Base-by-base conservation (phyloP, 2,113 vertebrate species). In the Rhinoderma darwinii region DNA sequence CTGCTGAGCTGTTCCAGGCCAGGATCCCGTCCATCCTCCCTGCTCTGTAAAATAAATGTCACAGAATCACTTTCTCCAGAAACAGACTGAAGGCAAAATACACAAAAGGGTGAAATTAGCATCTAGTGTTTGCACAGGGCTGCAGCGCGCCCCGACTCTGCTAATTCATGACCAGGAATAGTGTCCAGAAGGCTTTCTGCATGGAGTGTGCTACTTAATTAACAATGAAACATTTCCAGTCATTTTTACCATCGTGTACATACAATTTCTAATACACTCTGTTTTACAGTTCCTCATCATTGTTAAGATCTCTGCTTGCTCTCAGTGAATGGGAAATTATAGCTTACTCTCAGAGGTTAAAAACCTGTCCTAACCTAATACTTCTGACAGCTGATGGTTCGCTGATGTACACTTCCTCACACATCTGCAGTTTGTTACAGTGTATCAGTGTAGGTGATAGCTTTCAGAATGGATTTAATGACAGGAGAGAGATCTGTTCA, bases 41-140 rank as follows among this genome's bases (percentile, higher is more conserved):
- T 44, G 25, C 39, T 15, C 74, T 50, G 44, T 11, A 50, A 30
- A 77, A 27, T 47, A 54, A 51, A 78, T 32, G 47, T 47, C 27
- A 50, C 74, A 30, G 74, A 30, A 72, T 30, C 27, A 78, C 43
- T 10, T 51, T 51, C 75, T 78, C 2, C 15, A 51, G 8, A 78
- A 51, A 32, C 9, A n/a, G 22, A 22, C 50, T 27, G 17, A 15
- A 30, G 30, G 75, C 44, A 20, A 22, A 78, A 12, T 17, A 1
- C 12, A 25, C 17, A 10, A 78, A 78, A 54, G 75, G 75, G 44
- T 78, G 47, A 78, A 78, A 78, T 78, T 78, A 51, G 75, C 75
- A 78, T 78, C 30, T 78, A 54, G 3, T 51, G 75, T 78, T 51
- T 77, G 15, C 43, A 39, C 0, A 17, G 30, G 32, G 41, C 25